These are phyloP conservation scores for Procambarus virginalis DNA, from an alignment of 1,140 invertebrate genomes.

Conservation along the genomic window DNA sequence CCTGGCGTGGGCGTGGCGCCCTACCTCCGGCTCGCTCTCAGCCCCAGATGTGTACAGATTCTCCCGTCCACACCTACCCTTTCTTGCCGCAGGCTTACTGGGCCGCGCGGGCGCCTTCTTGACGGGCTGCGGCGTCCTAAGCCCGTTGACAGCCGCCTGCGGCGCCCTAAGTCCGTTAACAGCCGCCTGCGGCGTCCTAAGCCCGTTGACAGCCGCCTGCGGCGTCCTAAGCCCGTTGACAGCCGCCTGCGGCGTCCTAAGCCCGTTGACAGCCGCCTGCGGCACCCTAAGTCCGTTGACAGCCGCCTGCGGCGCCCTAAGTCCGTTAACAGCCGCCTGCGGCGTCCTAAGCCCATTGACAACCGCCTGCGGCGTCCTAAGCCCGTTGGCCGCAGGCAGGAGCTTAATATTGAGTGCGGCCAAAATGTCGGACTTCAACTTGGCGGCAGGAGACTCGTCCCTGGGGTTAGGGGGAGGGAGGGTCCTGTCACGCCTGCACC, in stretches of 20 bases:
- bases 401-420: slow-evolving; percentile 25
- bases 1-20: background rate
- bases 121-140: background rate
- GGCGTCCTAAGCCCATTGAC: too few relatives aligned
- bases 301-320: too few relatives aligned
- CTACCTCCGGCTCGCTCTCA: background rate
- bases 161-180: background rate
- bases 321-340: too few relatives aligned
- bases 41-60: background rate
- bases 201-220: too few relatives aligned
- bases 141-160: background rate
- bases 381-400: background rate
- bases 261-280: too few relatives aligned
- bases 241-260: too few relatives aligned
- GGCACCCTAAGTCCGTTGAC: too few relatives aligned
- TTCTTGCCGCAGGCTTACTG: background rate
- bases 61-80: background rate
- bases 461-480: slow-evolving; percentile 9
- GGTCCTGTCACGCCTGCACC: slow-evolving; percentile 15
- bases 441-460: background rate
- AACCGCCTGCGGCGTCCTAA: too few relatives aligned
- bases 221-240: too few relatives aligned
- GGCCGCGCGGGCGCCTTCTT: slow-evolving; percentile 9
- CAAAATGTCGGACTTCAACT: slow-evolving; percentile 26
- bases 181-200: too few relatives aligned